A percentile compares a stretch with the other conserved stretches of the same genome.
These are phyloP conservation scores for Sapajus apella DNA, from an alignment of 2,113 vertebrate species.

Conservation along the genomic window DNA sequence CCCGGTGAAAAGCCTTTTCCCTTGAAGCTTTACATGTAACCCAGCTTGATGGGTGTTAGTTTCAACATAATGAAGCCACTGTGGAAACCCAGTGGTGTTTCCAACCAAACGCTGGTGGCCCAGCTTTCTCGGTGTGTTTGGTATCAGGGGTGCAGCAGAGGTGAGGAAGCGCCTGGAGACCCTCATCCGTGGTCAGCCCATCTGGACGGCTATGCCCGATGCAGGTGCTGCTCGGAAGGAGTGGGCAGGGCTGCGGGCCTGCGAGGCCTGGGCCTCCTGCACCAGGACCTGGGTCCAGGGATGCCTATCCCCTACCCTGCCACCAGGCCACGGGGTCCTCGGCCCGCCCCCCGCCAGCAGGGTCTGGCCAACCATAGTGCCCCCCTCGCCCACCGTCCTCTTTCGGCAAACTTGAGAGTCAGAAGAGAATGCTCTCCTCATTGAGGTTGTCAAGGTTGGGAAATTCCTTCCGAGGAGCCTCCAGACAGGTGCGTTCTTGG, in stretches of 20 bases:
- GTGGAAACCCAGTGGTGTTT: background rate
- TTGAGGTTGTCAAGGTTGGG: background rate
- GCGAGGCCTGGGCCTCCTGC: too few species aligned
- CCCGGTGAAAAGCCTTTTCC: background rate
- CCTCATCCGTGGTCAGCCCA: too few species aligned
- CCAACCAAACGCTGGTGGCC: background rate
- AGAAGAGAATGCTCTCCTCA: background rate
- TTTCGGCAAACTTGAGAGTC: too few species aligned
- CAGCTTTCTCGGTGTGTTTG: too few species aligned
- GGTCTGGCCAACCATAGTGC: background rate
- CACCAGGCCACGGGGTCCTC: background rate
- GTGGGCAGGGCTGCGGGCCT: too few species aligned
- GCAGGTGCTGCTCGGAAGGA: background rate
- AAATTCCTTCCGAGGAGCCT: background rate
- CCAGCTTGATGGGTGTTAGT: too few species aligned
- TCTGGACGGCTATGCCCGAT: too few species aligned
- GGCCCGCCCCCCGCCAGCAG: background rate
- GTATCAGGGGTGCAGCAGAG: background rate
- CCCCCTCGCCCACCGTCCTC: too few species aligned
- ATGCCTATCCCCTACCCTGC: background rate
- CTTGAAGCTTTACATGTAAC: background rate
- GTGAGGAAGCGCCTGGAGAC: background rate
- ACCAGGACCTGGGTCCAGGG: too few species aligned
- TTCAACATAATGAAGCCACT: fast-evolving
- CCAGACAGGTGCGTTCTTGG: background rate